Base-by-base conservation (phyloP, 92 coral and sea anemone species). In the Porites lobata region DNA sequence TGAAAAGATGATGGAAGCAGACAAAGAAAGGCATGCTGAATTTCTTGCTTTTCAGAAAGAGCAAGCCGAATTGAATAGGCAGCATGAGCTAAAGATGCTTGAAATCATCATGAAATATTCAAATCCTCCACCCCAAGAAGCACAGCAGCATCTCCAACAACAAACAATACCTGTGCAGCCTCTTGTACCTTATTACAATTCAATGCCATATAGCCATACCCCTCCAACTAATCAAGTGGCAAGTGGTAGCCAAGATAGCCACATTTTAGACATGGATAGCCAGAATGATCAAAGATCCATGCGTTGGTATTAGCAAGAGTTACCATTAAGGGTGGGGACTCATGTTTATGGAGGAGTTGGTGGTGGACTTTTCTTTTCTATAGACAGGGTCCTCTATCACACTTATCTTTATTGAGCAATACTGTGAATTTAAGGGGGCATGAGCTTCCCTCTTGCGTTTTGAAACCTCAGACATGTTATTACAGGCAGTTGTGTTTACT, bases 1-100 rank as follows among this genome's bases (percentile, higher is more conserved):
- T 65, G 92, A 82, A 68, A 50, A 54, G 68, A 65, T 82, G 89
- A 52, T 89, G 72, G 72, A 83, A 67, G 89, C 89, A 66, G 92
- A 89, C 59, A 89, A 83, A 14, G 84, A 83, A 83, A 83, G 88
- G 71, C 88, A 83, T 63, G 79, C 78, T 22, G 88, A 65, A 89
- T 82, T 89, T 89, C 38, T 89, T 50, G 74, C 71, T 17, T 89
- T 82, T 67, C 92, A 83, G 72, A 83, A 69, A 76, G 88, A 89
- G 69, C 92, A 89, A 75, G 88, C 92, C 1, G 92, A 89, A 83
- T 62, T 80, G 68, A 88, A 89, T 63, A 75, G 88, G 62, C 88
- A 82, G 72, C 92, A 82, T 64, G 88, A 89, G 88, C 65, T 89
- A 38, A 75, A 76, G 76, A 73, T 76, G 77, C 79, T 89, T 73